Base-by-base conservation (phyloP, 2,888 invertebrate species). In the Proisotoma minuta region DNA sequence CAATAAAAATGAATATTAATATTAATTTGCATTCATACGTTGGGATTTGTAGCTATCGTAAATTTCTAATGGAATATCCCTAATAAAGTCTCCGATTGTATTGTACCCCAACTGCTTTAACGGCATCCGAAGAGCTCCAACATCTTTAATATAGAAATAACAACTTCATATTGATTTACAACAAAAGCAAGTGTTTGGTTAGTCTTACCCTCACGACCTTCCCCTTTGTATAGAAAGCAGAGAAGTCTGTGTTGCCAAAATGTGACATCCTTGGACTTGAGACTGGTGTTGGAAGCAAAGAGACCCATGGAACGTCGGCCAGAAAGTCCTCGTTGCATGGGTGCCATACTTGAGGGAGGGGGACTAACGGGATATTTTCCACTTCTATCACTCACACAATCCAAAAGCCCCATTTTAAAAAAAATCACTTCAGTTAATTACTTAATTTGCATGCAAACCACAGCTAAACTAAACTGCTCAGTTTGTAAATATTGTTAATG, bases 191-290 rank as follows among this genome's bases (percentile, higher is more conserved):
- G 18, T 18, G n/a, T 3, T 43, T 24, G n/a, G 26, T n/a, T 26
- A n/a, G n/a, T n/a, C 29, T 51, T 59, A 66, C 68, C 68, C 57
- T 68, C 68, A 10, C 60, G 59, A 24, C 68, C 65, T 54, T 68
- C 68, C 15, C 59, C 27, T 22, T 47, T 56, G 26, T 56, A 68
- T 0, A 68, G 10, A 59, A 58, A 68, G 8, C 51, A 12, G 3
- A 68, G 47, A 0, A 63, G 62, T 12, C 62, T 49, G 5, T 54
- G 53, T 43, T 65, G 57, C 68, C 68, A 68, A 27, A 52, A 60
- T 8, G 64, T 63, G 10, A 60, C 40, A 40, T 68, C 68, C 23
- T 54, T 53, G 40, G 47, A 59, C 52, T 68, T 68, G 10, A 67
- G 49, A 49, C 49, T 68, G 26, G 53, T 8, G 39, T 64, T 65